Conservation (phyloP, 2,797 vertebrate genomes). For the Hozukius guyotensis region DNA sequence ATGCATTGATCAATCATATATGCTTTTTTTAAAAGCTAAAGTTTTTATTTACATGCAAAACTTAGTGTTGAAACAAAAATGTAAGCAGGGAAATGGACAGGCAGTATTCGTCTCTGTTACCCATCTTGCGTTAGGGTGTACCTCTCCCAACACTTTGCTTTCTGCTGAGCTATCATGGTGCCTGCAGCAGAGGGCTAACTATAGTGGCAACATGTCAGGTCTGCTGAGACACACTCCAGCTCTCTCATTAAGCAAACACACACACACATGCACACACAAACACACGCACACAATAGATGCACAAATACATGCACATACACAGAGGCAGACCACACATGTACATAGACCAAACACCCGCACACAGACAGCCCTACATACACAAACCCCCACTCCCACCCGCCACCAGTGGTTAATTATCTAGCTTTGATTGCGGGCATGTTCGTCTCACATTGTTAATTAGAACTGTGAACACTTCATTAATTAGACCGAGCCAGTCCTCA, state of each 20-base stretch:
- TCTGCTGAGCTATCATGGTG: constrained; percentile 66
- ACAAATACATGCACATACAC: constrained; percentile 8
- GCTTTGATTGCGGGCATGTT: constrained; percentile 81
- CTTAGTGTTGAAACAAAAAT: background rate
- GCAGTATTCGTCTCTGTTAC: constrained; percentile 10
- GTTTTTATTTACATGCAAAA: background rate
- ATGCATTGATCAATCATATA: background rate
- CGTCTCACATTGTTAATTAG: constrained; percentile 83
- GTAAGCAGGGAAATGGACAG: background rate
- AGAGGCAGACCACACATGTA: constrained; percentile 4
- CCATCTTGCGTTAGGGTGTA: constrained; percentile 26
- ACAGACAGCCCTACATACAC: constrained; percentile 31
- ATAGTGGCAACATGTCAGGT: constrained; percentile 73
- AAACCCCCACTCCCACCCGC: constrained; percentile 32
- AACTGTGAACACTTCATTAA: constrained; percentile 82
- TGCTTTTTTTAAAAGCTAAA: background rate
- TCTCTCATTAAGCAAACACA: constrained; percentile 63
- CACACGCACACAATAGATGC: background rate
- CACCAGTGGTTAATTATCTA: constrained; percentile 80
- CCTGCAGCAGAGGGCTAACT: constrained; percentile 71
- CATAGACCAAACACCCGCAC: constrained; percentile 17
- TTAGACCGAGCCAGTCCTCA: constrained; percentile 73
- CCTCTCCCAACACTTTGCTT: constrained; percentile 35
- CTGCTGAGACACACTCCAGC: constrained; percentile 63
- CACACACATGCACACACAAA: background rate